These are phyloP conservation scores for Chelonia mydas DNA, from an alignment of 2,797 vertebrate genomes.

Conservation along the genomic window DNA sequence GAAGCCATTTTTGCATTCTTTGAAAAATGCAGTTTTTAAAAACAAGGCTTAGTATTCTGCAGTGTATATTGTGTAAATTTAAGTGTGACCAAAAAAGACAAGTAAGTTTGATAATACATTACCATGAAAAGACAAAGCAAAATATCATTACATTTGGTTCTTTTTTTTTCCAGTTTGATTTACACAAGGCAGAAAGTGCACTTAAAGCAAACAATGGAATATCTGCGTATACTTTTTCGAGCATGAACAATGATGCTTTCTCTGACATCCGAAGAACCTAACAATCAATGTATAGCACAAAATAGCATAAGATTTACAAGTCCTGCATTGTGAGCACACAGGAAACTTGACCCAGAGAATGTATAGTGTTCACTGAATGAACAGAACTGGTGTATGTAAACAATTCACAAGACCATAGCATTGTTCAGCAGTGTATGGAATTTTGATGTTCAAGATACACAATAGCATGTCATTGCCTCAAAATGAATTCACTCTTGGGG, in stretches of 20 bases:
- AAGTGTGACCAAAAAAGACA: neutral
- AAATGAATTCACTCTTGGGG: neutral
- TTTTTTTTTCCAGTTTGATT: neutral
- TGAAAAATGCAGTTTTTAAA: neutral
- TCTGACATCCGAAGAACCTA: conserved; percentile 1
- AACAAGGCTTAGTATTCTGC: neutral
- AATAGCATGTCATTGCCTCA: neutral
- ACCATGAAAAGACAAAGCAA: neutral
- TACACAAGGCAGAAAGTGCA: conserved; percentile 13
- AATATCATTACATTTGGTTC: neutral
- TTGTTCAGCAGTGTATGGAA: neutral
- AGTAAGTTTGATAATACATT: neutral
- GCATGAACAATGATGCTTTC: conserved; percentile 1
- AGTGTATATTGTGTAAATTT: neutral
- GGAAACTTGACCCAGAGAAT: neutral
- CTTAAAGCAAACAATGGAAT: neutral
- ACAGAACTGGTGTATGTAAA: neutral
- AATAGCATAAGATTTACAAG: neutral
- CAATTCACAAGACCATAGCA: neutral
- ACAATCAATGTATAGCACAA: neutral
- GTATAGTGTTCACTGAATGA: neutral
- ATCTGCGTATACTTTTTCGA: neutral
- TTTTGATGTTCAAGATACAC: neutral
- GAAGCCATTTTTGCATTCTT: neutral
- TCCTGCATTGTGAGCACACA: neutral